phyloP scores from a whole-genome alignment of 2,888 invertebrate genomes.

The Drepanosiphum platanoidis region DNA sequence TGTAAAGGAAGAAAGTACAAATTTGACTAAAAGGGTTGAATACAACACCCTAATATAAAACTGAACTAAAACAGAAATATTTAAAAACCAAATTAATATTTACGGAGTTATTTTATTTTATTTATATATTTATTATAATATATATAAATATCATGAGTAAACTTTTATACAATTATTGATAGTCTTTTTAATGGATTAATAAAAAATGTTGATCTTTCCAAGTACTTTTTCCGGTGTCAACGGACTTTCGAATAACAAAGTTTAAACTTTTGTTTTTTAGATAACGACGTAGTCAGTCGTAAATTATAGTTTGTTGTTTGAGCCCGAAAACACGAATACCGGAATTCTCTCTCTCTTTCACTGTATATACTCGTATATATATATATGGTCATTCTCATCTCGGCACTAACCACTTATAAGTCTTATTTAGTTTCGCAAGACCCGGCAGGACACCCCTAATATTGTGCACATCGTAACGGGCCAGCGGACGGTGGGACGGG shows the following conservation, averaged over 20 bases:
- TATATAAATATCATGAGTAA: too few species aligned
- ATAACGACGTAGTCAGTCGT: not conserved
- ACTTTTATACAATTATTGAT: too few species aligned
- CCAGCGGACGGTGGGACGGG: not conserved
- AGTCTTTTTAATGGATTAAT: not conserved
- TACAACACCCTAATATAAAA: too few species aligned
- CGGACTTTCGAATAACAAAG: not conserved
- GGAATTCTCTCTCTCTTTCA: not conserved
- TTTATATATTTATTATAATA: too few species aligned
- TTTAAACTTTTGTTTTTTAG: not conserved
- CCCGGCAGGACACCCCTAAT: not conserved
- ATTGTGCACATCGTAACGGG: not conserved
- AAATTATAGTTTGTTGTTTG: not conserved
- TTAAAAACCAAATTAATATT: too few species aligned
- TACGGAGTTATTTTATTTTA: too few species aligned
- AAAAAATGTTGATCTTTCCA: not conserved
- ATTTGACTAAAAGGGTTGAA: too few species aligned
- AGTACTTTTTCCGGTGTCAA: not conserved
- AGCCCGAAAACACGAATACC: not conserved
- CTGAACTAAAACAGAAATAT: too few species aligned
- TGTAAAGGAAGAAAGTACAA: too few species aligned
- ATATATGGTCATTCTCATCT: slow-evolving; percentile 12
- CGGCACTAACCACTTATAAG: slow-evolving; percentile 14
- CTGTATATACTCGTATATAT: not conserved
- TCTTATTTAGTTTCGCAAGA: slow-evolving; percentile 23